A percentile compares a stretch with the other conserved stretches of the same genome.
These are phyloP conservation scores for Carassius auratus DNA, from an alignment of 2,113 vertebrate species.

Conservation along the genomic window DNA sequence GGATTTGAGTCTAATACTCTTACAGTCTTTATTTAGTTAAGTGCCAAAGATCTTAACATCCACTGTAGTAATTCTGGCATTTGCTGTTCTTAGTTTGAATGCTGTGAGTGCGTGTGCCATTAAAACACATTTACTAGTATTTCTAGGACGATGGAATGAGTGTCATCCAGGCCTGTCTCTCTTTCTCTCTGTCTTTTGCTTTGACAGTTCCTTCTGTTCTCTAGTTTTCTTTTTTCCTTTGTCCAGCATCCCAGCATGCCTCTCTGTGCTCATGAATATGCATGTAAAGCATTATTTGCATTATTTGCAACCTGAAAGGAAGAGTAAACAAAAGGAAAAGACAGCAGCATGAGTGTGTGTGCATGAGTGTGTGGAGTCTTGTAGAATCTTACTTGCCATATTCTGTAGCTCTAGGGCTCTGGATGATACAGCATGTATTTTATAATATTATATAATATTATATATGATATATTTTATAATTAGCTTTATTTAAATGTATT, in stretches of 20 bases:
- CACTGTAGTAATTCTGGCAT: background rate
- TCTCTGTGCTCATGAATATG: constrained; percentile 50
- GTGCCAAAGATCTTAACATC: constrained; percentile 14
- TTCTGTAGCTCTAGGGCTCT: background rate
- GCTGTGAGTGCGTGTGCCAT: constrained; percentile 21
- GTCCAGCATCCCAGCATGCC: constrained; percentile 46
- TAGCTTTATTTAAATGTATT: background rate
- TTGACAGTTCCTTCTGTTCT: constrained; percentile 47
- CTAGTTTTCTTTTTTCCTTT: constrained; percentile 42
- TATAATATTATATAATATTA: background rate
- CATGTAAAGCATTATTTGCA: constrained; percentile 52
- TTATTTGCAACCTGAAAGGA: constrained; percentile 1
- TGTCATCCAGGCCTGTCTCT: constrained; percentile 34
- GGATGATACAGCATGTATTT: too few relatives aligned
- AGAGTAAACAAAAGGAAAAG: constrained; percentile 30
- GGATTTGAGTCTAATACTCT: background rate
- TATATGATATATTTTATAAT: background rate
- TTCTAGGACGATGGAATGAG: constrained; percentile 24
- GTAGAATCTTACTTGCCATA: background rate
- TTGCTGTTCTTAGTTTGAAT: background rate
- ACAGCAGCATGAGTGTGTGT: constrained; percentile 17
- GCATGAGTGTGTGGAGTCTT: background rate
- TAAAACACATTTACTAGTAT: background rate
- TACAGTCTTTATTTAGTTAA: background rate
- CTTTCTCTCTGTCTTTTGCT: constrained; percentile 32